Base-by-base conservation (phyloP, 1,140 invertebrate genomes). In the Lerema accius region DNA sequence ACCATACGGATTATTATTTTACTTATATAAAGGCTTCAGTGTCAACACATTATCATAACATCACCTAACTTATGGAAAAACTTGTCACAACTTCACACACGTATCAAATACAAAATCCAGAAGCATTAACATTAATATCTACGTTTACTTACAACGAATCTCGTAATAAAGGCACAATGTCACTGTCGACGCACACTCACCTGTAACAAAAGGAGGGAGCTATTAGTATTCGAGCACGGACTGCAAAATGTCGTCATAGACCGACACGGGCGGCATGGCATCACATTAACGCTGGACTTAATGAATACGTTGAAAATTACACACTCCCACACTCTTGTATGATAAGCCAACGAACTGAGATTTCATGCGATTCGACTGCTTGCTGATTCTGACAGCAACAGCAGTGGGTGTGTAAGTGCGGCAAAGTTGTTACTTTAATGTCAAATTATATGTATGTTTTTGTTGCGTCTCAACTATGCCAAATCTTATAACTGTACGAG, bases 161-260 rank as follows among this genome's bases (percentile, higher is more conserved):
- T 37, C 7, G 2, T 37, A 11, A n/a, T 37, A 40, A 53, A 0
- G 6, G 10, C 26, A 5, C 45, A 28, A 48, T 28, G 23, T 28
- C 23, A 10, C 43, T 46, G 45, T 46, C 43, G 19, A 46, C 43
- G 9, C 28, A 16, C 15, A 50, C 48, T 50, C 48, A 50, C 48
- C 48, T 50, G 48, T 35, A 50, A 50, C 48, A 50, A 50, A 50
- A 37, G 13, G 48, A 32, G 15, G 10, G n/a, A 3, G 13, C n/a
- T 14, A 50, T 50, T 50, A 50, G 14, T 37, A 50, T 50, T 10
- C 48, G 28, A 14, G 48, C 10, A 16, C 9, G 26, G 2, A 32
- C 13, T 32, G 26, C 13, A 35, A 50, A 46, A 46, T 23, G 43
- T 23, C 43, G 45, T 28, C 19, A 48, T 3, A 0, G 11, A 4